Conservation (phyloP, 2,797 vertebrate species). For the Cryptoblepharus egeriae region DNA sequence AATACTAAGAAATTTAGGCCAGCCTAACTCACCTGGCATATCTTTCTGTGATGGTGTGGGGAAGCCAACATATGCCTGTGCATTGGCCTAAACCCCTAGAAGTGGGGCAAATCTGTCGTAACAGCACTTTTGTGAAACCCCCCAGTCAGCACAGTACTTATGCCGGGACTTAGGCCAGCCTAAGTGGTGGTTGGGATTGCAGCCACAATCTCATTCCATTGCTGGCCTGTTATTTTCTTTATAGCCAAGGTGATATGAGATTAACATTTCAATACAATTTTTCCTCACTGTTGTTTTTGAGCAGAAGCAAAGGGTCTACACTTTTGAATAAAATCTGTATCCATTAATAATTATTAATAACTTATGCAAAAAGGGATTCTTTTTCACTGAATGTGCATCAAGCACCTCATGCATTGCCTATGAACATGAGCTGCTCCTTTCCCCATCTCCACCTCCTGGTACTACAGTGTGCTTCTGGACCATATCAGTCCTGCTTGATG, state of each 20-base stretch:
- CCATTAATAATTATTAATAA: background rate
- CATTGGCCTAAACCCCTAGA: too few species aligned
- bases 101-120: too few species aligned
- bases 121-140: too few species aligned
- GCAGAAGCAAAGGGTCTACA: background rate
- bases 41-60: too few species aligned
- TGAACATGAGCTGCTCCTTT: background rate
- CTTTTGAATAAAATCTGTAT: background rate
- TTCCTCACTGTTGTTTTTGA: background rate
- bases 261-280: background rate
- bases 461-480: too few species aligned
- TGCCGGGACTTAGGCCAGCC: too few species aligned
- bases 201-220: background rate
- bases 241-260: background rate
- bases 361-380: background rate
- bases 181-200: too few species aligned
- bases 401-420: background rate
- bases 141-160: too few species aligned
- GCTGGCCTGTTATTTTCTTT: background rate
- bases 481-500: background rate
- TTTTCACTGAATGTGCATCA: background rate
- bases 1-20: too few species aligned
- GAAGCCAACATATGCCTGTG: too few species aligned
- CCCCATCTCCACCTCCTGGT: too few species aligned
- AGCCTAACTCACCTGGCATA: too few species aligned